Evolutionary conservation across 2,797 vertebrate species (phyloP), one percentile per base, ranked within the genome.

Genomic region (Leptodactylus fallax): DNA sequence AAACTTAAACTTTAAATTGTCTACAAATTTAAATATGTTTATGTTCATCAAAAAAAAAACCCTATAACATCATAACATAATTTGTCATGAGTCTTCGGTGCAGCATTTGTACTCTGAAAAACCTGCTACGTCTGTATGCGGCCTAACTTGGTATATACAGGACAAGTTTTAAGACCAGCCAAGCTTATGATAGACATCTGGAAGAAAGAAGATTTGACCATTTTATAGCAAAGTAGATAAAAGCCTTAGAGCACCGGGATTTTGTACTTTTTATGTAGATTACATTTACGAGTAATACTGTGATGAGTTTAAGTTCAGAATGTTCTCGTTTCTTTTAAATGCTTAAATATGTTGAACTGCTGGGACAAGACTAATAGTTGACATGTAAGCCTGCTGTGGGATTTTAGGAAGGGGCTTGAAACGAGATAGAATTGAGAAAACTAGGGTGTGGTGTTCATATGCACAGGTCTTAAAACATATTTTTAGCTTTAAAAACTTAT

Each of bases 201-300:
- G 77, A 71, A 80, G 55, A 36, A 56, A 71, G 65, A 27, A 80
- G 27, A n/a, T 60, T 76, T 49, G 16, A 82, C 25, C 36, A 76
- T 74, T 81, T 81, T 87, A 87, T 63, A 76, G 79, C 45, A 81
- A 67, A 82, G n/a, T 53, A 82, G 79, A 87, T 87, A 76, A 87
- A 87, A 87, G 86, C 63, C 56, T 65, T 47, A 74, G 36, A 27
- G 86, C 86, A 53, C 27, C 25, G 25, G 86, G 86, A 63, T 87
- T 87, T 87, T 45, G 55, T 81, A 21, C 72, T 86, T 81, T 80
- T 72, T 60, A n/a, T 81, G 79, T 65, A 86, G 85, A 60, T 86
- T 81, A 61, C 85, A 72, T 87, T 87, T 87, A 87, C 86, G 56
- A 87, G 86, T 87, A 63, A 82, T 74, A 87, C 77, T 80, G 78